These are phyloP conservation scores for Dicerorhinus sumatrensis DNA, from an alignment of 2,113 vertebrate species.

Conservation along the genomic window DNA sequence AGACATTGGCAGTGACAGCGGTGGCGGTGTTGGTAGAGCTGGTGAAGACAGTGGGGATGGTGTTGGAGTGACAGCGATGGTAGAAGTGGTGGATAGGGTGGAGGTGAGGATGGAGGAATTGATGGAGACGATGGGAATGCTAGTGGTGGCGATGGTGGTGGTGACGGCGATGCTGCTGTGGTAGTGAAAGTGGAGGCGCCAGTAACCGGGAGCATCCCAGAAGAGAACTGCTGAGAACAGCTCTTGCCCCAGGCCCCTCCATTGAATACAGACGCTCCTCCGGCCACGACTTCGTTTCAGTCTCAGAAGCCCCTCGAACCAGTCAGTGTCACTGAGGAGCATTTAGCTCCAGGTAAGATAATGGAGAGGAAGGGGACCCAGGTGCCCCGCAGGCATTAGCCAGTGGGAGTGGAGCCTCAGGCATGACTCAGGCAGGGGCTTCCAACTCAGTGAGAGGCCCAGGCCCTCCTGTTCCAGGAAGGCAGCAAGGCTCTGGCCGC, in stretches of 20 bases:
- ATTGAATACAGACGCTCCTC: fast-evolving
- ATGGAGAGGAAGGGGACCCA: not conserved
- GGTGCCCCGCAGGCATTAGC: not conserved
- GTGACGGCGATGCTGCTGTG: not conserved
- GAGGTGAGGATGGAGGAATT: not conserved
- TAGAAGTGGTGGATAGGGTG: not conserved
- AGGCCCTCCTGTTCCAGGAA: not conserved
- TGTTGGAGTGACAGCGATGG: not conserved
- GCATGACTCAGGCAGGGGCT: not conserved
- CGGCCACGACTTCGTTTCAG: fast-evolving
- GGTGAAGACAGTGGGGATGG: not conserved
- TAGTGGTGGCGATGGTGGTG: fast-evolving
- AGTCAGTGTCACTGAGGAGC: not conserved
- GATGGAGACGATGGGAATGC: not conserved
- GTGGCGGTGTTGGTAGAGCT: not conserved
- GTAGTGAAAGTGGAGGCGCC: not conserved
- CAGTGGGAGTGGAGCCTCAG: not conserved
- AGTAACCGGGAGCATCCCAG: not conserved
- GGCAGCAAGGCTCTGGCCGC: not conserved
- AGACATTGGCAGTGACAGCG: not conserved
- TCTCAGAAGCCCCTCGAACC: not conserved
- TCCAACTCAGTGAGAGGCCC: not conserved
- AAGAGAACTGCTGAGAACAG: not conserved
- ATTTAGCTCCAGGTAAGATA: not conserved
- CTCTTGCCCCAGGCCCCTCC: not conserved